Conservation (phyloP, 2,888 invertebrate genomes). For the Stenoptilia bipunctidactyla region DNA sequence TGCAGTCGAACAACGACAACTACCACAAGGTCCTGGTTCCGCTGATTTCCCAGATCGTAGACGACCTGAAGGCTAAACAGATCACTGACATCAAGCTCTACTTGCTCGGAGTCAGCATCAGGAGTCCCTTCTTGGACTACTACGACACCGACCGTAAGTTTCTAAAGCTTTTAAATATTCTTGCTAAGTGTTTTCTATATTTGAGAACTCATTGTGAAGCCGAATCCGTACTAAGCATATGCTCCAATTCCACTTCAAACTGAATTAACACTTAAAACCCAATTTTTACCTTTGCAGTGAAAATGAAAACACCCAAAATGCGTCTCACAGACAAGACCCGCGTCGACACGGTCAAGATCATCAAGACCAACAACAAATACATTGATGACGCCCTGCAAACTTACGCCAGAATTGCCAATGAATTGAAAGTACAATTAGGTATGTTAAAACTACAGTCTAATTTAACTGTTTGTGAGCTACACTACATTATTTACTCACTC, state of each 20-base stretch:
- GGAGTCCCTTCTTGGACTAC: conserved; percentile 49
- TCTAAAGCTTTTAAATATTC: background rate
- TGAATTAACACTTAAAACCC: background rate
- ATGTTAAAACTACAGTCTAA: conserved; percentile 12
- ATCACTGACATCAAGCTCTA: conserved; percentile 57
- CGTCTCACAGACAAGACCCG: conserved; percentile 42
- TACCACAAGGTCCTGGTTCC: conserved; percentile 76
- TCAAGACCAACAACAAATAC: conserved; percentile 26
- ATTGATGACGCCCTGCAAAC: conserved; percentile 20
- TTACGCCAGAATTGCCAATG: conserved; percentile 22
- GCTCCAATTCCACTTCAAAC: background rate
- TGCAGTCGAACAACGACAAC: conserved; percentile 71
- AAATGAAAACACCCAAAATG: conserved; percentile 50
- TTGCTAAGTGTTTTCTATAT: background rate
- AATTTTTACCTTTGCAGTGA: conserved; percentile 30
- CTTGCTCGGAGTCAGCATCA: conserved; percentile 71
- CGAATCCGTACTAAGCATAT: background rate
- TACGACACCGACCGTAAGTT: conserved; percentile 58
- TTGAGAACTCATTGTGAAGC: too few relatives aligned
- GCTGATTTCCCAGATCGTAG: conserved; percentile 69
- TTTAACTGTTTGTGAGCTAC: background rate
- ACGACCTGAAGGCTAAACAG: conserved; percentile 69
- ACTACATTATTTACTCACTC: background rate
- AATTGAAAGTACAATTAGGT: conserved; percentile 30
- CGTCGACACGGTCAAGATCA: conserved; percentile 22